These are phyloP conservation scores for Thaumetopoea pityocampa DNA, from an alignment of 1,140 invertebrate genomes.

Conservation along the genomic window DNA sequence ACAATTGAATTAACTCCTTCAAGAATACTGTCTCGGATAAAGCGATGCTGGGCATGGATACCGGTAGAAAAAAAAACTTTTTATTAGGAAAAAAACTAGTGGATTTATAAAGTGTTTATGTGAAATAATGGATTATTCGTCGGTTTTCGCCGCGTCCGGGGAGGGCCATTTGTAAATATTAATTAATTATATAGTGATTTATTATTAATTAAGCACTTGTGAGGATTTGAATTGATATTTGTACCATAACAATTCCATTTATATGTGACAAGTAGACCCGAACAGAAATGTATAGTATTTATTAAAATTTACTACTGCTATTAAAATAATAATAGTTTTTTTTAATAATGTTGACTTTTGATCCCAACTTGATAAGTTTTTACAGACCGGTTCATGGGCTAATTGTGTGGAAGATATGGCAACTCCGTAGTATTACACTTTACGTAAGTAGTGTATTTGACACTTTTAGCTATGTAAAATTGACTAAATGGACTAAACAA, in stretches of 20 bases:
- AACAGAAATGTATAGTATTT: slow-evolving; percentile 7
- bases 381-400: no score
- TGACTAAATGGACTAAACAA: no score
- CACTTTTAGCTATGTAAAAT: no score
- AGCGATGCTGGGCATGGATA: slow-evolving; percentile 45
- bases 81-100: slow-evolving; percentile 18
- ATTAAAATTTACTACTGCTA: no score
- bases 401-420: no score
- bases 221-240: slow-evolving; percentile 60
- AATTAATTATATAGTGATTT: slow-evolving; percentile 37
- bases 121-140: slow-evolving; percentile 22
- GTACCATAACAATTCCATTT: slow-evolving; percentile 31
- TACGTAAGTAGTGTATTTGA: no score
- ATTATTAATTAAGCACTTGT: slow-evolving; percentile 46
- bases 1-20: slow-evolving; percentile 27
- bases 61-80: slow-evolving; percentile 17
- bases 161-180: slow-evolving; percentile 54
- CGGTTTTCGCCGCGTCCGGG: slow-evolving; percentile 19
- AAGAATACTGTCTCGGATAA: slow-evolving; percentile 70
- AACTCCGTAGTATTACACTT: no score
- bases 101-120: slow-evolving; percentile 17
- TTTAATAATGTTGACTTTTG: no score
- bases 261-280: slow-evolving; percentile 5
- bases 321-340: no score
- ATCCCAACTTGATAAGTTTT: no score